Evolutionary conservation across 2,797 vertebrate genomes (phyloP).

Genomic region (Bradypodion pumilum): DNA sequence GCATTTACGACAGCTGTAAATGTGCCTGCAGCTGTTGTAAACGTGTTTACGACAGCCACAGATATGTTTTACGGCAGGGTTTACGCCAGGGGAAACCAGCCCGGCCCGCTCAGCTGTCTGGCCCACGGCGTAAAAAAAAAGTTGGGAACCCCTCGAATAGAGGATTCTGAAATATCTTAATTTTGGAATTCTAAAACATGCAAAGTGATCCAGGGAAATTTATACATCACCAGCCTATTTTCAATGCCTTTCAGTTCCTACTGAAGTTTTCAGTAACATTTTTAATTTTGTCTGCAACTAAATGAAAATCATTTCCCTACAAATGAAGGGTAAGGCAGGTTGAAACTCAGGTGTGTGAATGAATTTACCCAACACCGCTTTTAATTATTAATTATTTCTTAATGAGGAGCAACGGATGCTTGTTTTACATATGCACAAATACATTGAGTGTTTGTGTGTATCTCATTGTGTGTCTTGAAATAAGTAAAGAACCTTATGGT

Average conservation of each 20-base stretch:
- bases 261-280: conserved; percentile 9
- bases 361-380: conserved; percentile 16
- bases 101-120: too few species aligned
- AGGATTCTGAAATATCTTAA: background rate
- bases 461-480: background rate
- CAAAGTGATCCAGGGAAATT: conserved; percentile 19
- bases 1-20: too few species aligned
- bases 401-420: background rate
- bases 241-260: conserved; percentile 29
- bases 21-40: too few species aligned
- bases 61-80: too few species aligned
- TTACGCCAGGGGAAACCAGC: too few species aligned
- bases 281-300: background rate
- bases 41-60: too few species aligned
- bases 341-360: conserved; percentile 38
- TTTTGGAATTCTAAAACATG: background rate
- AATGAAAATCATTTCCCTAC: background rate
- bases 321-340: conserved; percentile 52
- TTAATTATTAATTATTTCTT: conserved; percentile 9
- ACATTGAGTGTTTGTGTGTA: conserved; percentile 50
- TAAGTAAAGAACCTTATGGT: background rate
- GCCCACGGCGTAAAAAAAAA: too few species aligned
- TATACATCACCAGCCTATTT: conserved; percentile 38
- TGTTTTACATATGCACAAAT: conserved; percentile 52
- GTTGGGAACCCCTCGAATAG: too few species aligned